Conservation (phyloP, 2,888 invertebrate genomes). For the Drosophila paranaensis region DNA sequence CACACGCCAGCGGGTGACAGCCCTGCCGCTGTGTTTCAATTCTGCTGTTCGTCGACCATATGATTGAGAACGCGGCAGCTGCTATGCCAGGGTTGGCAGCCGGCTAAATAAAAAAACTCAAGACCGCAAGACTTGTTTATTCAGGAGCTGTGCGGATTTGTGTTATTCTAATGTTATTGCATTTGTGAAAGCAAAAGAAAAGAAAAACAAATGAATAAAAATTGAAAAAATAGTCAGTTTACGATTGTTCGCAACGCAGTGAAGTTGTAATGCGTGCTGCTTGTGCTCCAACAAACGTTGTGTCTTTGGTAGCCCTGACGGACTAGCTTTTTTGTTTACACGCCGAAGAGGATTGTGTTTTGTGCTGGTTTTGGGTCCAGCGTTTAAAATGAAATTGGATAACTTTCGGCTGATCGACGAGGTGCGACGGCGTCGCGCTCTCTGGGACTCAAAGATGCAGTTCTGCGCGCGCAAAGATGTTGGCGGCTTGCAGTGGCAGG, state of each 20-base stretch:
- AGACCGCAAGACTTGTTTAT: background rate
- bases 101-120: background rate
- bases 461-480: conserved; percentile 47
- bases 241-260: background rate
- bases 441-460: conserved; percentile 65
- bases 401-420: conserved; percentile 57
- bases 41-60: conserved; percentile 15
- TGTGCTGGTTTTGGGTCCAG: background rate
- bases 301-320: conserved; percentile 22
- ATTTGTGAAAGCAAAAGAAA: background rate
- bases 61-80: conserved; percentile 30
- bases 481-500: conserved; percentile 38
- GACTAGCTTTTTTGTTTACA: conserved; percentile 51
- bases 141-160: background rate
- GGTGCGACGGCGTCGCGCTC: conserved; percentile 51
- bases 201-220: background rate
- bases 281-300: background rate
- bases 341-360: conserved; percentile 22
- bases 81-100: conserved; percentile 20
- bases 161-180: background rate
- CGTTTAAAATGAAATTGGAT: conserved; percentile 46
- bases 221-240: background rate
- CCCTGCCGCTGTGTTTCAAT: conserved; percentile 15
- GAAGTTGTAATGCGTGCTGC: background rate
- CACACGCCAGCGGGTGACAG: background rate